Percentiles rank a stretch among this genome's conserved stretches.
These are phyloP conservation scores for Oenanthe melanoleuca DNA, from an alignment of 2,113 vertebrate species.

Conservation along the genomic window DNA sequence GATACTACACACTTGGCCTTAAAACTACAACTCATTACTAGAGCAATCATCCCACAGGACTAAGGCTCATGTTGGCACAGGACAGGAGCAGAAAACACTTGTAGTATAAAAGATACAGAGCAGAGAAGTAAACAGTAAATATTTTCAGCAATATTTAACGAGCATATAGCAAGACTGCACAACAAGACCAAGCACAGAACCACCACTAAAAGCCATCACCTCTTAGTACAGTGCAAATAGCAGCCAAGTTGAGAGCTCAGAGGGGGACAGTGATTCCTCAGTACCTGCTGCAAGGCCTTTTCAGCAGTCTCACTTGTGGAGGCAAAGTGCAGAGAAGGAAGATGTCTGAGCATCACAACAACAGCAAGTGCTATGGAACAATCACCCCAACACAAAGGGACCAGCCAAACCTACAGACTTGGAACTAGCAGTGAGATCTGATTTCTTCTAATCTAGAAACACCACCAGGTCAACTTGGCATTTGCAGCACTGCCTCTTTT, in stretches of 20 bases:
- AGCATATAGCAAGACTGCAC: not conserved
- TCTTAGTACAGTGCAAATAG: not conserved
- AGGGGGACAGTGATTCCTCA: not conserved
- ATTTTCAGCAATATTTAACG: not conserved
- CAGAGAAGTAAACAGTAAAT: not conserved
- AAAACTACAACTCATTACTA: not conserved
- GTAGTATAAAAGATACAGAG: not conserved
- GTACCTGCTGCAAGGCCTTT: not conserved
- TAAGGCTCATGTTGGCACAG: not conserved
- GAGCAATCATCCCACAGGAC: not conserved
- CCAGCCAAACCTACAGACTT: not conserved
- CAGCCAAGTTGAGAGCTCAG: not conserved
- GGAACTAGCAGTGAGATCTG: not conserved
- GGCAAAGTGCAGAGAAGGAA: not conserved
- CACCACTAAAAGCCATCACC: not conserved
- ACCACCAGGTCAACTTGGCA: not conserved
- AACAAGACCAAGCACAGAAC: not conserved
- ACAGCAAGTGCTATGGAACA: not conserved
- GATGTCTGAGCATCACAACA: not conserved
- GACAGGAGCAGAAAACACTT: not conserved
- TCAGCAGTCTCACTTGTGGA: not conserved
- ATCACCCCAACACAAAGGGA: not conserved
- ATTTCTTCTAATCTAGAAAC: not conserved
- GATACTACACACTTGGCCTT: not conserved
- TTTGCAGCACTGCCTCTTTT: not conserved